These are phyloP conservation scores for Ypsolopha scabrella DNA, from an alignment of 2,888 invertebrate species.

Conservation along the genomic window DNA sequence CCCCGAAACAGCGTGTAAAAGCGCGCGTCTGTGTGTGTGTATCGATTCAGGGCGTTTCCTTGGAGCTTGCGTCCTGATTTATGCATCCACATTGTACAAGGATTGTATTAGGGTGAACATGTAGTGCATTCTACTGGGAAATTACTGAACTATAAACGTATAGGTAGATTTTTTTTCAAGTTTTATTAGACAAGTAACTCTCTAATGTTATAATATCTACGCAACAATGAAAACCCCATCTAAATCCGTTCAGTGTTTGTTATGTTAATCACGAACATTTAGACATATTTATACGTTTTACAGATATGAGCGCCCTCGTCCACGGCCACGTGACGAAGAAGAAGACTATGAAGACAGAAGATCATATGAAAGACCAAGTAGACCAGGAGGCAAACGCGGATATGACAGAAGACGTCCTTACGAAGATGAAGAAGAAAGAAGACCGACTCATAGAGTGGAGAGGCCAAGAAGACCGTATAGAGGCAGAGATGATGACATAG, in stretches of 20 bases:
- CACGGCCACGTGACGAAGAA: constrained; percentile 3
- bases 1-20: too few relatives aligned
- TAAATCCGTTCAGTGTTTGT: neutral
- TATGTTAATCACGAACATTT: neutral
- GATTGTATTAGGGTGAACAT: too few relatives aligned
- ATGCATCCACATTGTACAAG: too few relatives aligned
- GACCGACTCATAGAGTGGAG: constrained; percentile 18
- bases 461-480: constrained; percentile 22
- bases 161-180: too few relatives aligned
- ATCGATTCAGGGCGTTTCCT: too few relatives aligned
- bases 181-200: too few relatives aligned
- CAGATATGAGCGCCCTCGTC: constrained; percentile 46
- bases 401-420: constrained; percentile 36
- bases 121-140: too few relatives aligned
- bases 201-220: too few relatives aligned
- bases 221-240: neutral
- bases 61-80: too few relatives aligned
- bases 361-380: neutral
- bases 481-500: constrained; percentile 19
- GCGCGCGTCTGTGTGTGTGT: too few relatives aligned
- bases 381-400: constrained; percentile 26
- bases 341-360: constrained; percentile 7
- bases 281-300: constrained; percentile 12
- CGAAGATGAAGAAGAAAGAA: constrained; percentile 44
- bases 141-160: too few relatives aligned